Conservation (phyloP, 2,888 invertebrate species). For the Cancer borealis region DNA sequence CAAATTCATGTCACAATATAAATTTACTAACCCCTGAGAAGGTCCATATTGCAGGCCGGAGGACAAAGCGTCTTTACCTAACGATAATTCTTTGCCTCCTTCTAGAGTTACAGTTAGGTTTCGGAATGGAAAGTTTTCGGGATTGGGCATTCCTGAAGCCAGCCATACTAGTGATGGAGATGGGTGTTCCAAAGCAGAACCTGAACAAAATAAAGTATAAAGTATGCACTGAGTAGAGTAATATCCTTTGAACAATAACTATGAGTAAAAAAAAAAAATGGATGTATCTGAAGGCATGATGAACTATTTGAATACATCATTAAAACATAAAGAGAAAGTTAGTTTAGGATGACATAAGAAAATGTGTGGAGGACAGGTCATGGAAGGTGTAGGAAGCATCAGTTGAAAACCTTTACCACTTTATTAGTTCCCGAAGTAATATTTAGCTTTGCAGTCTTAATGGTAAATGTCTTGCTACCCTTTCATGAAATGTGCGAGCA, state of each 20-base stretch:
- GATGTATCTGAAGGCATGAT: too few relatives aligned
- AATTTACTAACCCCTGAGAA: constrained; percentile 62
- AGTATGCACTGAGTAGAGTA: not conserved
- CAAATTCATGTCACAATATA: not conserved
- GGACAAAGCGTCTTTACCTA: constrained; percentile 84
- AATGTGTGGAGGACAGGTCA: too few relatives aligned
- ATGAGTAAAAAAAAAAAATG: too few relatives aligned
- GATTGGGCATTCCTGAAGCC: constrained; percentile 88
- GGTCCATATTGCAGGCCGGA: constrained; percentile 88
- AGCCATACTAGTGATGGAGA: constrained; percentile 78
- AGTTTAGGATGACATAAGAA: too few relatives aligned
- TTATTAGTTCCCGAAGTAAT: too few relatives aligned
- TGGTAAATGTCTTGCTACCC: not conserved
- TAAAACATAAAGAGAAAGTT: too few relatives aligned
- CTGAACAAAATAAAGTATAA: not conserved
- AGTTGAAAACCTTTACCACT: too few relatives aligned
- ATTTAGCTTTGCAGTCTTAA: too few relatives aligned
- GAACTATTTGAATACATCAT: too few relatives aligned
- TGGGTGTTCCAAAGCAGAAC: constrained; percentile 13
- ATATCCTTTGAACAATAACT: too few relatives aligned
- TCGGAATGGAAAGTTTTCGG: constrained; percentile 86
- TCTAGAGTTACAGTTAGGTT: constrained; percentile 83
- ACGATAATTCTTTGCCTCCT: constrained; percentile 82
- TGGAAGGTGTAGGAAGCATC: too few relatives aligned
- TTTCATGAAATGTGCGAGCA: not conserved